phyloP scores from a whole-genome alignment of 2,113 vertebrate species.

The Columbina picui region DNA sequence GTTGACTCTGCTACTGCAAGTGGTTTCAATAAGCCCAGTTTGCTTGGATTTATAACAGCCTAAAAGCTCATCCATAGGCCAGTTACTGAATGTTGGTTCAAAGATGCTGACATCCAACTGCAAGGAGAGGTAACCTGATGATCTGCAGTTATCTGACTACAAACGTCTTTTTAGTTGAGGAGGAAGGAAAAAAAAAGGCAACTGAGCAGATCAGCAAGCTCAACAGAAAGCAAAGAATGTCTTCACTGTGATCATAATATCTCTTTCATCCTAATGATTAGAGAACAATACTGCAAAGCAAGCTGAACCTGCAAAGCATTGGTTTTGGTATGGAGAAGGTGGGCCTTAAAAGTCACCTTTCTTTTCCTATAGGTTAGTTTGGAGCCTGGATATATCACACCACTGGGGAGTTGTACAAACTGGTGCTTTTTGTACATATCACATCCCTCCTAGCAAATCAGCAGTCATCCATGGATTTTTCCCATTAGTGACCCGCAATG shows the following conservation, averaged over 20 bases:
- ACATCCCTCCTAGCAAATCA: not conserved
- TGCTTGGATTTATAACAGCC: not conserved
- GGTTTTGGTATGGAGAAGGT: not conserved
- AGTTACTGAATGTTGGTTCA: not conserved
- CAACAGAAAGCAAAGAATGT: not conserved
- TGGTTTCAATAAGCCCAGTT: not conserved
- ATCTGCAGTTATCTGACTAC: not conserved
- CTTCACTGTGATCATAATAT: not conserved
- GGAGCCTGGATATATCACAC: not conserved
- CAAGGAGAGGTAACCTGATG: not conserved
- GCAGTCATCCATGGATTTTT: not conserved
- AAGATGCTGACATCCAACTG: not conserved
- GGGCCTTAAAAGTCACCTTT: not conserved
- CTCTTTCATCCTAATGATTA: not conserved
- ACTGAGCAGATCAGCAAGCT: not conserved
- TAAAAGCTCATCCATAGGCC: not conserved
- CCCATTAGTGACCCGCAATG: not conserved
- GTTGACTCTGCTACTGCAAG: not conserved
- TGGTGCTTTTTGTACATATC: too few species aligned
- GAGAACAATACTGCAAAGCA: not conserved
- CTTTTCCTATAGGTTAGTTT: not conserved
- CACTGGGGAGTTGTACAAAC: not conserved
- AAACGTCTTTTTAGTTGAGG: not conserved
- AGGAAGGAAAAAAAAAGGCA: not conserved
- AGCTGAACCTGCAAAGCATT: not conserved